Evolutionary conservation across 2,888 invertebrate genomes (phyloP).

Genomic region (Temnothorax ravouxi): DNA sequence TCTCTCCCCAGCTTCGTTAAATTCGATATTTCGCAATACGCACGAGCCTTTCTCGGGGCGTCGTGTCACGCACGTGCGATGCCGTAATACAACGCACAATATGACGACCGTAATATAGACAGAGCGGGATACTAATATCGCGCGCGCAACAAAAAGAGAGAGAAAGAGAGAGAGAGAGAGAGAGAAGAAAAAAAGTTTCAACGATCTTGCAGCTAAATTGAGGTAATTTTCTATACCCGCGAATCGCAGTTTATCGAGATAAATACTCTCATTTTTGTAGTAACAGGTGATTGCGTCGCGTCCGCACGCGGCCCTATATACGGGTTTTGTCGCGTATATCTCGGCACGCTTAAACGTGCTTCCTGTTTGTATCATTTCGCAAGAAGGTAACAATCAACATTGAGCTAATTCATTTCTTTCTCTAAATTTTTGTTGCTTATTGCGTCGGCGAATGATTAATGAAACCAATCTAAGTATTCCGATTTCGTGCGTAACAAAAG

Average conservation of each 20-base stretch:
- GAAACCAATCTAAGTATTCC: not conserved
- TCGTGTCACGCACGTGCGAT: conserved; percentile 75
- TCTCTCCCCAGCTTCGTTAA: conserved; percentile 73
- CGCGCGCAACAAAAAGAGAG: not conserved
- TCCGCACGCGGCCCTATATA: not conserved
- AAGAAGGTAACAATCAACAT: conserved; percentile 37
- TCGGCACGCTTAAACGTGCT: not conserved
- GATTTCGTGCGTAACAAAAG: conserved; percentile 5
- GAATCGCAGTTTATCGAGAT: conserved; percentile 60
- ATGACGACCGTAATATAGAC: conserved; percentile 40
- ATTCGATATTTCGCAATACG: conserved; percentile 78
- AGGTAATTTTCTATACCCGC: conserved; percentile 63
- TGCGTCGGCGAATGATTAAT: conserved; percentile 4
- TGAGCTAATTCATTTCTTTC: conserved; percentile 32
- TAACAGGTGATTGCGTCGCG: conserved; percentile 33
- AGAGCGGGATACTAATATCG: not conserved
- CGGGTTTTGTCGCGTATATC: conserved; percentile 27
- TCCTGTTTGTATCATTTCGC: conserved; percentile 25
- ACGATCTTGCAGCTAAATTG: conserved; percentile 67
- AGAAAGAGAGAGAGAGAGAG: conserved; percentile 1
- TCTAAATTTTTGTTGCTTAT: not conserved
- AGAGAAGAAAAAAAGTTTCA: conserved; percentile 50
- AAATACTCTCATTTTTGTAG: conserved; percentile 58
- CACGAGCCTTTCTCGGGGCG: conserved; percentile 77
- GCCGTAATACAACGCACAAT: conserved; percentile 61